A percentile compares a stretch with the other conserved stretches of the same genome.
phyloP scores from a whole-genome alignment of 37 sponge, comb jelly and placozoan genomes.

The Oopsacas minuta region DNA sequence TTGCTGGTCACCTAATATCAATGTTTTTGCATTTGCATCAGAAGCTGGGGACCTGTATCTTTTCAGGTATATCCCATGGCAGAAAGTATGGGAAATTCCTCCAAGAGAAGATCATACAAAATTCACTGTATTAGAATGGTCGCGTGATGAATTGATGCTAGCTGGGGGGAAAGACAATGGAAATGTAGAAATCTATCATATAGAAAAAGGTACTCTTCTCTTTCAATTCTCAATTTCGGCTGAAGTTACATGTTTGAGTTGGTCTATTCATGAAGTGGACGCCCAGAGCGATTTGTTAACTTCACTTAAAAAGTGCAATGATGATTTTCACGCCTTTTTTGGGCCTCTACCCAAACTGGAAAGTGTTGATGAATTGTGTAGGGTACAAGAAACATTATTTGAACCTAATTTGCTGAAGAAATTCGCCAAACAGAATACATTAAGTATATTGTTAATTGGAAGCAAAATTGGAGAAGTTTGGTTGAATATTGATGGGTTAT shows the following conservation, averaged over 20 bases:
- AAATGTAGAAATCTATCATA: background rate
- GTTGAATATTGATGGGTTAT: background rate
- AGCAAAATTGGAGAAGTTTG: conserved; percentile 11
- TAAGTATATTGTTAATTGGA: background rate
- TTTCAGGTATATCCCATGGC: conserved; percentile 2
- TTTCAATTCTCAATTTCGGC: conserved; percentile 4
- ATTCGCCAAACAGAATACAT: background rate
- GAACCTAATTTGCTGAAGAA: background rate
- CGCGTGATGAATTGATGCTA: background rate
- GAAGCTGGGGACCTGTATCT: background rate
- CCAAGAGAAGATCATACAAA: background rate
- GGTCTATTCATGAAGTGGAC: background rate
- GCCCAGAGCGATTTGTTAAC: background rate
- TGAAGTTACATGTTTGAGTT: background rate
- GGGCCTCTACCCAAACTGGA: background rate
- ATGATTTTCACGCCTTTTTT: background rate
- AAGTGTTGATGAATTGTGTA: conserved; percentile 11
- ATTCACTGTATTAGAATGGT: background rate
- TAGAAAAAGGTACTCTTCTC: background rate
- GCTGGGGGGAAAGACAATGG: background rate
- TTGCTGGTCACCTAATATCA: background rate
- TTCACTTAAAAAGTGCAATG: background rate
- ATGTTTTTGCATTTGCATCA: background rate
- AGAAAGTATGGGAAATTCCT: background rate
- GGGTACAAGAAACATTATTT: background rate